These are phyloP conservation scores for Solea senegalensis DNA, from an alignment of 2,113 vertebrate genomes.

Conservation along the genomic window DNA sequence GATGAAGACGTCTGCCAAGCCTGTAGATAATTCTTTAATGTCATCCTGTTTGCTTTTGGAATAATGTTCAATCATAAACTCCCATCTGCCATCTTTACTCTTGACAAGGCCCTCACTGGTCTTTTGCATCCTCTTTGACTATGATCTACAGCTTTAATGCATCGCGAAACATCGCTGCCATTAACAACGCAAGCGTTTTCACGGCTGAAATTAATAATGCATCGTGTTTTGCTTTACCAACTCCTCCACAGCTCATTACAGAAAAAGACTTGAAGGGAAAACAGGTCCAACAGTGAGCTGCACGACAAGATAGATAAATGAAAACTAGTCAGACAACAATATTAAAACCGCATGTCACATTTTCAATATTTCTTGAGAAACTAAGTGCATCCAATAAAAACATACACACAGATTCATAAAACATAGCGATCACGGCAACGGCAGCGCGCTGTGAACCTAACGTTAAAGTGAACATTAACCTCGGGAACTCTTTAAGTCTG, in stretches of 20 bases:
- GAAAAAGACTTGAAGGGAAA: constrained; percentile 37
- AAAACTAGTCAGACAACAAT: neutral
- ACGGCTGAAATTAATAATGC: constrained; percentile 59
- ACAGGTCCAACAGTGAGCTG: constrained; percentile 30
- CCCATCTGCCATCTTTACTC: constrained; percentile 60
- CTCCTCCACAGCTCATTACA: constrained; percentile 53
- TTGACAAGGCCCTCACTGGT: constrained; percentile 45
- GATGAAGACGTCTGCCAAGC: constrained; percentile 48
- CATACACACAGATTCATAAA: neutral
- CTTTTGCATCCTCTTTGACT: constrained; percentile 41
- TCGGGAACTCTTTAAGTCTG: neutral
- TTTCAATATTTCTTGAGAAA: neutral
- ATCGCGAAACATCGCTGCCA: constrained; percentile 15
- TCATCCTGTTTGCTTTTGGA: constrained; percentile 47
- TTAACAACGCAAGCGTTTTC: constrained; percentile 47
- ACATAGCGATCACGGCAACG: neutral
- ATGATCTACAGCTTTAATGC: constrained; percentile 57
- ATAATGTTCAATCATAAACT: constrained; percentile 65
- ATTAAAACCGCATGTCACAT: neutral
- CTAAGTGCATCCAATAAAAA: neutral
- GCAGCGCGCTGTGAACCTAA: neutral
- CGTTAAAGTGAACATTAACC: neutral
- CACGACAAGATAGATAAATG: constrained; percentile 23
- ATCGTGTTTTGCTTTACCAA: constrained; percentile 51
- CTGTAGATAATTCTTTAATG: constrained; percentile 55